These are phyloP conservation scores for Drosophila antonietae DNA, from an alignment of 2,888 invertebrate genomes.

Conservation along the genomic window DNA sequence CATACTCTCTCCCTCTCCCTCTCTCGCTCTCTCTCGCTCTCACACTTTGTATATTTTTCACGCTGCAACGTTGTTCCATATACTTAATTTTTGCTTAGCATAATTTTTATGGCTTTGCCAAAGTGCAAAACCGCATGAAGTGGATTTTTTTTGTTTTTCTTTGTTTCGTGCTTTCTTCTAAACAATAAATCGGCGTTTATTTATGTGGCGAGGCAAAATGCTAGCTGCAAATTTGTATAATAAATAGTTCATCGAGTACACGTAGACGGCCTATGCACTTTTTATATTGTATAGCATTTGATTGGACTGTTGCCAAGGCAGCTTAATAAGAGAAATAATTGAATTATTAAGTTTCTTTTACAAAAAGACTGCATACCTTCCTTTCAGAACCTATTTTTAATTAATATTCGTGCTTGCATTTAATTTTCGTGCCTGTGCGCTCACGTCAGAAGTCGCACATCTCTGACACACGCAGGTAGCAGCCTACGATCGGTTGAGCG, in stretches of 20 bases:
- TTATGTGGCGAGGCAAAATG: constrained; percentile 66
- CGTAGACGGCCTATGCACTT: constrained; percentile 11
- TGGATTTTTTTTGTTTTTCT: constrained; percentile 38
- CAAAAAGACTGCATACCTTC: not conserved
- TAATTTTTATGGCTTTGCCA: constrained; percentile 68
- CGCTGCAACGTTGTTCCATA: constrained; percentile 33
- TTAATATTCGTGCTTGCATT: not conserved
- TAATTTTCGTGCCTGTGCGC: not conserved
- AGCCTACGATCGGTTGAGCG: not conserved
- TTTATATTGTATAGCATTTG: constrained; percentile 16
- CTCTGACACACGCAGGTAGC: constrained; percentile 2
- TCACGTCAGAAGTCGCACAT: not conserved
- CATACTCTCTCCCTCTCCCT: not conserved
- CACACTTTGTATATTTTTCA: constrained; percentile 22
- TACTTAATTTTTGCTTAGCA: constrained; percentile 53
- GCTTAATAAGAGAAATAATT: constrained; percentile 11
- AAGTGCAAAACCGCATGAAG: constrained; percentile 73
- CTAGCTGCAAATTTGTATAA: constrained; percentile 41
- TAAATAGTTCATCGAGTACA: constrained; percentile 4
- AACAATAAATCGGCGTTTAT: constrained; percentile 67
- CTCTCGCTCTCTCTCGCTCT: not conserved
- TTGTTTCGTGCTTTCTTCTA: constrained; percentile 7
- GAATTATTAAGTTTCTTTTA: not conserved
- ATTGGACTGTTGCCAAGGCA: constrained; percentile 4
- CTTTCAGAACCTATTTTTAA: not conserved